Conservation (phyloP, 2,888 invertebrate species). For the Noctua janthina region DNA sequence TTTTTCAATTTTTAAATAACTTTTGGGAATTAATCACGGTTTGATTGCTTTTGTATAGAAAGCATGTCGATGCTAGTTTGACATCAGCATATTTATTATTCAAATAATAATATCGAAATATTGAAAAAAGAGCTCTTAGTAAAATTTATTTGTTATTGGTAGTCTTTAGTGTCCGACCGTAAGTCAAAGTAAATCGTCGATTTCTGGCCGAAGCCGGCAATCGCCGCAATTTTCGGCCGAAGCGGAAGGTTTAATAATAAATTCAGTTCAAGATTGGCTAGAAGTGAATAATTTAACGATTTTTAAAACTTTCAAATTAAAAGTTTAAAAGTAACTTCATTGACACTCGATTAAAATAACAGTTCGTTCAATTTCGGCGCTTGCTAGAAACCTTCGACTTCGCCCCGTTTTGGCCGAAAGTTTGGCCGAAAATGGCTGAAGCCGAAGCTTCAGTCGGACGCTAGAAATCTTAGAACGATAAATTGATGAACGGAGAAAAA, state of each 20-base stretch:
- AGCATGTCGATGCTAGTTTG: too few species aligned
- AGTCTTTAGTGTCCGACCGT: not conserved
- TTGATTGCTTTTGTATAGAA: too few species aligned
- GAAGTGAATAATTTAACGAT: not conserved
- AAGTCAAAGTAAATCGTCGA: not conserved
- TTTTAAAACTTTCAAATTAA: not conserved
- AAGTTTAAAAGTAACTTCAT: not conserved
- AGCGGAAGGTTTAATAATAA: not conserved
- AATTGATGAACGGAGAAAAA: not conserved
- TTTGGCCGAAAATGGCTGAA: not conserved
- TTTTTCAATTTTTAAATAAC: too few species aligned
- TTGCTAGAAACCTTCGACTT: not conserved
- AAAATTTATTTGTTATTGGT: not conserved
- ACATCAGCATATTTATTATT: too few species aligned
- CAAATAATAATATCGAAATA: too few species aligned
- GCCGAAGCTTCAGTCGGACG: not conserved
- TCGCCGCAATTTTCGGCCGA: too few species aligned
- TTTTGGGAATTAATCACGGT: too few species aligned
- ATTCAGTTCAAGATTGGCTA: not conserved
- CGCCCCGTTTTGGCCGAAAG: too few species aligned
- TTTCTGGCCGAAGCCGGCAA: not conserved
- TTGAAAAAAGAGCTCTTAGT: not conserved
- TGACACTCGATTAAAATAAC: slow-evolving; percentile 1
- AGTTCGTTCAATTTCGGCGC: not conserved
- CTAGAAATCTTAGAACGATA: not conserved